A percentile compares a stretch with the other conserved stretches of the same genome.
These are phyloP conservation scores for Stenodema calcarata DNA, from an alignment of 2,888 invertebrate genomes.

Conservation along the genomic window DNA sequence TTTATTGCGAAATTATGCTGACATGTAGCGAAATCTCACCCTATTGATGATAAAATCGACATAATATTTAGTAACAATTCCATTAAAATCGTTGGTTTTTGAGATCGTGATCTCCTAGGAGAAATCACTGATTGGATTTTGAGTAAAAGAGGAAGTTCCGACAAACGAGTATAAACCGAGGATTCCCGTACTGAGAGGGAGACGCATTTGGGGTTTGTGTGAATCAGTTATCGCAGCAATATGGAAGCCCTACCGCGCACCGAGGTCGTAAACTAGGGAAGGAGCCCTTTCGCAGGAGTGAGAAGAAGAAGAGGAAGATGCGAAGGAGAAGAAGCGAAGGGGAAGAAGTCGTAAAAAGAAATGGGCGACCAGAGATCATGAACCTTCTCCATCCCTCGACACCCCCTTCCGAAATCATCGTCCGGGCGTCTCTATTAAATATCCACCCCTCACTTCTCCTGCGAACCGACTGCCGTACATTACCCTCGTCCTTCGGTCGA, in stretches of 20 bases:
- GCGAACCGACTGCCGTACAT: too few species aligned
- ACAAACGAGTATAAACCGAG: not conserved
- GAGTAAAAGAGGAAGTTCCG: slow-evolving; percentile 12
- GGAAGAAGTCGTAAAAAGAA: slow-evolving; percentile 35
- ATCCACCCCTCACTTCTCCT: not conserved
- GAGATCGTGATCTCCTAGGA: too few species aligned
- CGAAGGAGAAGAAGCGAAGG: not conserved
- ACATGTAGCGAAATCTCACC: too few species aligned
- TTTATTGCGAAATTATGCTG: too few species aligned
- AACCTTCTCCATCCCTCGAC: slow-evolving; percentile 17
- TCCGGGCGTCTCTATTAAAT: slow-evolving; percentile 10
- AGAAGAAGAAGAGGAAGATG: not conserved
- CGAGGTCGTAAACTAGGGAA: slow-evolving; percentile 25
- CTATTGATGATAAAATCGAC: too few species aligned
- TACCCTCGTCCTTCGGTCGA: too few species aligned
- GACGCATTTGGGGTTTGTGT: not conserved
- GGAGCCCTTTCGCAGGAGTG: too few species aligned
- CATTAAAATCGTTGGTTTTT: too few species aligned
- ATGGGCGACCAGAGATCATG: slow-evolving; percentile 45
- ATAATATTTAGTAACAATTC: too few species aligned
- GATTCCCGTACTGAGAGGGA: not conserved
- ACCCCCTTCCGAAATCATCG: not conserved
- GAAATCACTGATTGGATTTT: slow-evolving; percentile 36
- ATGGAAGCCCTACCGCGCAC: slow-evolving; percentile 11
- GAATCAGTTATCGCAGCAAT: slow-evolving; percentile 50